Conservation (phyloP, 2,888 invertebrate genomes). For the Adineta ricciae region DNA sequence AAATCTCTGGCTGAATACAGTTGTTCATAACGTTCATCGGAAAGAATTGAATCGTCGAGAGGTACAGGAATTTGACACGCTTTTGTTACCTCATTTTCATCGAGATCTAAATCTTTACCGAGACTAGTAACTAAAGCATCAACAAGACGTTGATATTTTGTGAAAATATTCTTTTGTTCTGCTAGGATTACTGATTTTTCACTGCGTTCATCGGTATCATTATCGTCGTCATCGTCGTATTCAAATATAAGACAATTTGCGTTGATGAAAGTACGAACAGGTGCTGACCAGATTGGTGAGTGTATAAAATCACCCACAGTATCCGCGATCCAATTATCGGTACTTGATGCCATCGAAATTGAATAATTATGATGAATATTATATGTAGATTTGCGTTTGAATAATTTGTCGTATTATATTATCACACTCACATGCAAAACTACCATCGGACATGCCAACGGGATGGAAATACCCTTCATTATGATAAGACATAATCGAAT, state of each 20-base stretch:
- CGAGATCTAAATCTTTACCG: background rate
- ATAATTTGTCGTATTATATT: background rate
- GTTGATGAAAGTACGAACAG: background rate
- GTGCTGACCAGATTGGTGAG: background rate
- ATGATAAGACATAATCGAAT: background rate
- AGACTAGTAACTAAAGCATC: background rate
- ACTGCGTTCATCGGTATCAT: background rate
- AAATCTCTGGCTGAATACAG: background rate
- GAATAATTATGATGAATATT: background rate
- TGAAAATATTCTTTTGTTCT: background rate
- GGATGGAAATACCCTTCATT: background rate
- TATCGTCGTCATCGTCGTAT: conserved; percentile 4
- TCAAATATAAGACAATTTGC: background rate
- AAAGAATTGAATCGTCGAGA: background rate
- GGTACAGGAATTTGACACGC: background rate
- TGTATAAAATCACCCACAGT: background rate
- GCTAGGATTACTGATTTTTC: background rate
- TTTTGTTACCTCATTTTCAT: background rate
- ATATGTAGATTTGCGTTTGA: background rate
- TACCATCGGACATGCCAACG: background rate
- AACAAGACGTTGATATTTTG: background rate
- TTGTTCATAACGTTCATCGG: background rate
- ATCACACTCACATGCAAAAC: background rate
- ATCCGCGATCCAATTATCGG: background rate
- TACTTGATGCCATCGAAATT: background rate